Base-by-base conservation (phyloP, 2,888 invertebrate genomes). In the Pterostichus niger region DNA sequence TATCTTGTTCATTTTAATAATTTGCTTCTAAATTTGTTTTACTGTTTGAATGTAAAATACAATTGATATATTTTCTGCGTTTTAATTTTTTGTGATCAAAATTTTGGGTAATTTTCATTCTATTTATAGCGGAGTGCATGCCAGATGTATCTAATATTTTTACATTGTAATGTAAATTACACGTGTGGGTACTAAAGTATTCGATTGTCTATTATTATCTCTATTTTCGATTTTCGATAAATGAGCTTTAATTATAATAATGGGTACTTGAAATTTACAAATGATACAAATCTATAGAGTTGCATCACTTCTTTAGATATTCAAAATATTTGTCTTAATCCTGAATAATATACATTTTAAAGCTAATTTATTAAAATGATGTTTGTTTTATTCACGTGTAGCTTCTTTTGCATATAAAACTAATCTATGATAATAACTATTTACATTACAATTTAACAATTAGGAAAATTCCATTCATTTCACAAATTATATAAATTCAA, bases 351-450 rank as follows among this genome's bases (percentile, higher is more conserved):
- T 24, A 15, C 2, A 15, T 59, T 15, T 17, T 6, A 9, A 64
- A 24, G n/a, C 4, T 73, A 73, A 75, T 75, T 73, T 75, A 75
- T 75, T 75, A 75, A 44, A 75, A 75, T 75, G 6, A 17, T 75
- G 49, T 75, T 75, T 75, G 46, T 46, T 49, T 75, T 49, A 56
- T 49, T 75, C 31, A 75, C 46, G 75, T 75, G 75, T 49, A 44
- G 5, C 17, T 49, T 49, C 46, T 44, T 71, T 35, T 5, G 46
- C 15, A 13, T 75, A 17, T 56, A 17, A n/a, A 56, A 56, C 49
- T 71, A 71, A 71, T 71, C 44, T 10, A 44, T 71, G 71, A 44
- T 75, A 75, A 75, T 75, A n/a, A 49, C n/a, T 75, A 31, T 75
- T 44, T 75, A 49, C 24, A 10, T 75, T 31, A 11, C 4, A 31